phyloP scores from a whole-genome alignment of 2,888 invertebrate species.

The Papilio elwesi region DNA sequence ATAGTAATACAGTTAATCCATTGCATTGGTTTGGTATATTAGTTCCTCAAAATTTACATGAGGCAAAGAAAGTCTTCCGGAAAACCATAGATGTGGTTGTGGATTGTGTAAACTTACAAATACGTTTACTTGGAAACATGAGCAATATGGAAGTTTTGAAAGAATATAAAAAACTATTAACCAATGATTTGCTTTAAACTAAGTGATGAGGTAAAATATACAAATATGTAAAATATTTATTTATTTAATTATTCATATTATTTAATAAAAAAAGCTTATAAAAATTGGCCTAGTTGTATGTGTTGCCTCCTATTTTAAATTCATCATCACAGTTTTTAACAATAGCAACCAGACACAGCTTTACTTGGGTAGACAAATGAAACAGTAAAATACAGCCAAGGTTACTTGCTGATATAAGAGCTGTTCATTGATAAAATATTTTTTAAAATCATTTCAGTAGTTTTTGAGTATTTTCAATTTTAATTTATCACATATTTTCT shows the following conservation, averaged over 20 bases:
- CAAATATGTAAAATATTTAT: not conserved
- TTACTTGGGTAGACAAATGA: too few species aligned
- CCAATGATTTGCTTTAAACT: constrained; percentile 14
- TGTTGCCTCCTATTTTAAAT: too few species aligned
- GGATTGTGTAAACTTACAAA: constrained; percentile 88
- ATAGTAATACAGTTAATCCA: constrained; percentile 84
- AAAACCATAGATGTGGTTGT: constrained; percentile 87
- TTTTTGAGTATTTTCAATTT: too few species aligned
- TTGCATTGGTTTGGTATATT: constrained; percentile 94
- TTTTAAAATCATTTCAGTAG: too few species aligned
- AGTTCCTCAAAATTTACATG: constrained; percentile 90
- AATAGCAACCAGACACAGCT: too few species aligned
- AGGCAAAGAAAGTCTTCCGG: constrained; percentile 89
- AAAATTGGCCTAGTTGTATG: too few species aligned
- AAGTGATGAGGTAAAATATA: not conserved
- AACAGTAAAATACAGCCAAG: too few species aligned
- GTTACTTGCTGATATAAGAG: too few species aligned
- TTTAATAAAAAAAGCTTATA: too few species aligned
- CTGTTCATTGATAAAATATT: too few species aligned
- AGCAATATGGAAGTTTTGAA: constrained; percentile 62
- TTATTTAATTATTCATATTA: not conserved
- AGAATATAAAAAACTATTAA: constrained; percentile 53
- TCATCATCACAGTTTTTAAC: too few species aligned
- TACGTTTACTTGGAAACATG: constrained; percentile 77
- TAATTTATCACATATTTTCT: too few species aligned